Conservation (phyloP, 2,888 invertebrate species). For the Helicoverpa assulta region DNA sequence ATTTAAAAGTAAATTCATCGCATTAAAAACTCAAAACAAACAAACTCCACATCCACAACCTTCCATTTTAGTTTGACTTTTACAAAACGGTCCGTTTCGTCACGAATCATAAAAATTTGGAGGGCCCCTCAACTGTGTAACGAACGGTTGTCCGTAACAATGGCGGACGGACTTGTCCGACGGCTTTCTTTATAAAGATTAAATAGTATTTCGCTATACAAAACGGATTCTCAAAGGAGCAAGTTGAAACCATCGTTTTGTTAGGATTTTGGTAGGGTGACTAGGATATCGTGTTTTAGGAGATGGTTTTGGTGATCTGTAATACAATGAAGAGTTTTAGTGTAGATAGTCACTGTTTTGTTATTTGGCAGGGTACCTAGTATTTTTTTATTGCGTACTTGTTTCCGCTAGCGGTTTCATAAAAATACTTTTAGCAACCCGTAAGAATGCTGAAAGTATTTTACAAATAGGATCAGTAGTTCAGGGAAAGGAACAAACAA, state of each 20-base stretch:
- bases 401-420: no score
- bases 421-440: no score
- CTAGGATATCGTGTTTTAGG: conserved; percentile 28
- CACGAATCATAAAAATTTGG: conserved; percentile 61
- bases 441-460: no score
- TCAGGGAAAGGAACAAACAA: no score
- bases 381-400: no score
- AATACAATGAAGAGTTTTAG: background rate
- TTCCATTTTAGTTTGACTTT: conserved; percentile 53
- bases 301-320: background rate
- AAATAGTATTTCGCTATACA: conserved; percentile 78
- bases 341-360: background rate
- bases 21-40: conserved; percentile 3
- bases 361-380: background rate
- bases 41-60: conserved; percentile 24
- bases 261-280: conserved; percentile 74
- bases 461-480: no score
- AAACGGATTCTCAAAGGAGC: conserved; percentile 80
- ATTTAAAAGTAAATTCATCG: background rate
- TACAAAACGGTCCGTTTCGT: conserved; percentile 54
- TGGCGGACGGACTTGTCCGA: conserved; percentile 57
- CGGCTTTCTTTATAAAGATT: conserved; percentile 78
- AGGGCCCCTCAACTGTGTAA: conserved; percentile 68
- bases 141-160: conserved; percentile 75
- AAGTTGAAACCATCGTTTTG: conserved; percentile 72